Percentiles rank a stretch among this genome's conserved stretches.
Evolutionary conservation across 2,797 vertebrate species (phyloP).

Genomic region (Megalops cyprinoides): DNA sequence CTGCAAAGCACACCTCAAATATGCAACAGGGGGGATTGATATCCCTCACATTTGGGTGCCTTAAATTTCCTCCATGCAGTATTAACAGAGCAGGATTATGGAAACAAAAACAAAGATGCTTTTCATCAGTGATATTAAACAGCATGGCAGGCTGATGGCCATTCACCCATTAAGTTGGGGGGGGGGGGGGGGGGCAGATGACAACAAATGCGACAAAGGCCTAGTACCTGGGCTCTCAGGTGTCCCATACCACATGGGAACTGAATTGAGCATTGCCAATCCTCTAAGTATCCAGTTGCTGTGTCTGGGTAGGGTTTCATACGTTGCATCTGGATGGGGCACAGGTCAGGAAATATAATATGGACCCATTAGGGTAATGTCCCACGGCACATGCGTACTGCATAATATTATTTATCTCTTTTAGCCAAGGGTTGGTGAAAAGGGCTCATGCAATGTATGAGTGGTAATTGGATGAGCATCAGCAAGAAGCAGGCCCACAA

Average conservation of each 20-base stretch:
- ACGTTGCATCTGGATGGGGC: constrained; percentile 20
- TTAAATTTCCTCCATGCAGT: constrained; percentile 27
- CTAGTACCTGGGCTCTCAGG: constrained; percentile 33
- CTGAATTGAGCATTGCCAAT: constrained; percentile 37
- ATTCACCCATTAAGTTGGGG: constrained; percentile 29
- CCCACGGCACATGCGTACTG: neutral
- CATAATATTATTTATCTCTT: neutral
- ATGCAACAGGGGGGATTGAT: constrained; percentile 39
- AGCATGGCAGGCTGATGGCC: constrained; percentile 38
- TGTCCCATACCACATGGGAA: constrained; percentile 42
- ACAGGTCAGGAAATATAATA: constrained; percentile 30
- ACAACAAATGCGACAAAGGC: constrained; percentile 42
- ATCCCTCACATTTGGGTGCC: constrained; percentile 27
- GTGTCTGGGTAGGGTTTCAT: constrained; percentile 43
- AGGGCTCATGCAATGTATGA: neutral
- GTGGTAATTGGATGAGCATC: neutral
- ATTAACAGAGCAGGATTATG: constrained; percentile 28
- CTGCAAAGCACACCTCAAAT: constrained; percentile 45
- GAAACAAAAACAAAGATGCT: constrained; percentile 41
- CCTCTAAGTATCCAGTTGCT: constrained; percentile 47
- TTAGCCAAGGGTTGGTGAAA: neutral
- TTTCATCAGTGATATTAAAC: constrained; percentile 43
- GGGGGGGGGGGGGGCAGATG: neutral
- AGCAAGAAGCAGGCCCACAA: neutral
- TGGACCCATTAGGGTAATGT: neutral